Evolutionary conservation across 2,113 vertebrate genomes (phyloP).

Genomic region (Actenoides lindsayi): DNA sequence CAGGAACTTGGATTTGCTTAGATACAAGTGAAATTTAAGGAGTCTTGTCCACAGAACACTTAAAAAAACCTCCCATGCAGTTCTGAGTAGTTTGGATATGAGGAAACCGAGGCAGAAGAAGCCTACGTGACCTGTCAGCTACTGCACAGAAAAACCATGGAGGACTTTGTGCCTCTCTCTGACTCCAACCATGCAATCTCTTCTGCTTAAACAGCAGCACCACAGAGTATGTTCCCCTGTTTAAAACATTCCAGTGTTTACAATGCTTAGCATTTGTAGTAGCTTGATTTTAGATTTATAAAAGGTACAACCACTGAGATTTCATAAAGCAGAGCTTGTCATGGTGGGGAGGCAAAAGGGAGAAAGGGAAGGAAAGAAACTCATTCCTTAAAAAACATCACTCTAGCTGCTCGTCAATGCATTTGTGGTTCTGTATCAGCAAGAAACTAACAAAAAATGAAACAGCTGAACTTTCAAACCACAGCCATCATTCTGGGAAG

Average conservation of each 20-base stretch:
- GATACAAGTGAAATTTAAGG: background rate
- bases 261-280: background rate
- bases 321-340: background rate
- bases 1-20: background rate
- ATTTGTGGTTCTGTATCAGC: background rate
- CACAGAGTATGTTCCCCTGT: background rate
- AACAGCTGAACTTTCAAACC: slow-evolving; percentile 34
- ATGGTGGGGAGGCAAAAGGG: background rate
- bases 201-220: background rate
- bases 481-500: background rate
- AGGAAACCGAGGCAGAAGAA: background rate
- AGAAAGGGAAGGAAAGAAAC: slow-evolving; percentile 6
- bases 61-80: background rate
- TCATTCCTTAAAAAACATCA: background rate
- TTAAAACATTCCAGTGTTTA: background rate
- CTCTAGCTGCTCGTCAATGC: background rate
- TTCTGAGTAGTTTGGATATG: background rate
- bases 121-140: background rate
- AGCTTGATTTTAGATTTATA: background rate
- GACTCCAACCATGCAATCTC: background rate
- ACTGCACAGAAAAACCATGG: background rate
- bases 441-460: slow-evolving; percentile 15
- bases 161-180: background rate
- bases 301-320: background rate
- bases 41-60: background rate